Evolutionary conservation across 2,888 invertebrate species (phyloP).

Genomic region (Apamea epomidion): DNA sequence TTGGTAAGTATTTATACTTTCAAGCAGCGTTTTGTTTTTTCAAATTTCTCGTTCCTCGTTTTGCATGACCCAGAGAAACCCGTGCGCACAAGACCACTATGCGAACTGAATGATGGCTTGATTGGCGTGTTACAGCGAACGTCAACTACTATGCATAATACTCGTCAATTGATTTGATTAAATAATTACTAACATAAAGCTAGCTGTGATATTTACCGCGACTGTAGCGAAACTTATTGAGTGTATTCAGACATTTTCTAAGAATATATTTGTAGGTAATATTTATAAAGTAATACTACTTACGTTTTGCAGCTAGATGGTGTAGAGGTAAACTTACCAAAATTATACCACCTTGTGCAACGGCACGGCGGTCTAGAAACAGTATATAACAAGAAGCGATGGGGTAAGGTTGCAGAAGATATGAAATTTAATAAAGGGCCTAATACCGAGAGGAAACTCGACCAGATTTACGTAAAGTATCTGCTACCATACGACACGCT

Average conservation of each 20-base stretch:
- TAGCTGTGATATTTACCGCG: not conserved
- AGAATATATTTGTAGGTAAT: not conserved
- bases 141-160: not conserved
- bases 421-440: constrained; percentile 95
- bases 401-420: constrained; percentile 96
- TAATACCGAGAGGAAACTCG: constrained; percentile 95
- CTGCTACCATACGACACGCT: constrained; percentile 96
- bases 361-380: constrained; percentile 96
- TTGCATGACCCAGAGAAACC: not conserved
- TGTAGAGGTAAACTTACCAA: constrained; percentile 96
- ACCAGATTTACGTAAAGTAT: constrained; percentile 97
- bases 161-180: not conserved
- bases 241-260: not conserved
- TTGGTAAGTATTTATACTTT: constrained; percentile 90
- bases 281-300: not conserved
- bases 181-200: not conserved
- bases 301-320: constrained; percentile 93
- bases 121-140: not conserved
- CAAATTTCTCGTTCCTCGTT: not conserved
- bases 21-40: not conserved
- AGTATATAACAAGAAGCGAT: constrained; percentile 96
- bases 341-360: constrained; percentile 96
- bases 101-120: not conserved
- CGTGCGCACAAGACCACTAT: not conserved
- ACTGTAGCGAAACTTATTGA: not conserved